These are phyloP conservation scores for Diuraphis noxia DNA, from an alignment of 1,140 invertebrate genomes.

Conservation along the genomic window DNA sequence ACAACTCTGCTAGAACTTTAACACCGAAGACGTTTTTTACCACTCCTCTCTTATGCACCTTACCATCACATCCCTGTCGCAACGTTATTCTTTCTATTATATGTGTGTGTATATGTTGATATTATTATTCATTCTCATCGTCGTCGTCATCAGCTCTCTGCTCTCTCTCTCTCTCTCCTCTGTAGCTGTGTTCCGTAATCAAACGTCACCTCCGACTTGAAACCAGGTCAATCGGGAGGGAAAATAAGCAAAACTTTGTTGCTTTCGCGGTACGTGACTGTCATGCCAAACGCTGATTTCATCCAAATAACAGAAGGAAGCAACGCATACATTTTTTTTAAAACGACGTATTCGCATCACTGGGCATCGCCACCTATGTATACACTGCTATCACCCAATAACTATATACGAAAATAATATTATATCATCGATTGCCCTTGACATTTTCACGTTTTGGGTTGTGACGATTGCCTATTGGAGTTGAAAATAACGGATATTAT, in stretches of 20 bases:
- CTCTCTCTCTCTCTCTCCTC: too few species aligned
- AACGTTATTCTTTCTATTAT: slow-evolving; percentile 6
- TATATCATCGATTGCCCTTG: not conserved
- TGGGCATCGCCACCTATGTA: not conserved
- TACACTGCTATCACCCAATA: not conserved
- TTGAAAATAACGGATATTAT: not conserved
- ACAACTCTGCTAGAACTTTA: slow-evolving; percentile 11
- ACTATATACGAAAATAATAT: not conserved
- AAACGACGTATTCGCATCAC: slow-evolving; percentile 19
- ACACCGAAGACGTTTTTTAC: slow-evolving; percentile 35
- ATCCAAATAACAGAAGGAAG: slow-evolving; percentile 10
- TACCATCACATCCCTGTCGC: not conserved
- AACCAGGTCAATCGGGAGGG: slow-evolving; percentile 1
- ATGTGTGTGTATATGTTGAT: slow-evolving; percentile 12
- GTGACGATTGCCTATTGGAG: not conserved
- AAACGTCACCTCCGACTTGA: not conserved
- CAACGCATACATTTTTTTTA: not conserved
- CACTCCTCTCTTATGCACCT: not conserved
- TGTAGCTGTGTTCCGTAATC: slow-evolving; percentile 7
- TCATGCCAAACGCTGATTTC: not conserved
- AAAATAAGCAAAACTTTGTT: slow-evolving; percentile 49
- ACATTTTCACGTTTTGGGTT: not conserved
- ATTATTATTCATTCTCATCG: slow-evolving; percentile 32
- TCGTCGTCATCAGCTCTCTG: not conserved
- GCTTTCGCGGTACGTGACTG: slow-evolving; percentile 23